Evolutionary conservation across 2,113 vertebrate species (phyloP).

Genomic region (Furnarius figulus): DNA sequence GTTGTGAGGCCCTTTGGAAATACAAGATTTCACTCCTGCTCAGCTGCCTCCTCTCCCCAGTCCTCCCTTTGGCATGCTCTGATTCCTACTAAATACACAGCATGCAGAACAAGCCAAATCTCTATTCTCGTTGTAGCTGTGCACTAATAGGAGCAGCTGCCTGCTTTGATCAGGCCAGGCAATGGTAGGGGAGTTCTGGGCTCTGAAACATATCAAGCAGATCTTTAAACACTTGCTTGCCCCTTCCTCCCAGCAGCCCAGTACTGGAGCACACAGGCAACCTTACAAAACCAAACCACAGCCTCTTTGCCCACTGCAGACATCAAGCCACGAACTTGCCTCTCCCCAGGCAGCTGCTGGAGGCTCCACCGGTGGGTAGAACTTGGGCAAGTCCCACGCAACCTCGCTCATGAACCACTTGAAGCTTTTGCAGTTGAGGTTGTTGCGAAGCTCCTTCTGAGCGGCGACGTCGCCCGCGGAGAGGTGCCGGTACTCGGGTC

Average conservation of each 20-base stretch:
- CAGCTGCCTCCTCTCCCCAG: background rate
- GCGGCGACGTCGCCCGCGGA: slow-evolving; percentile 86
- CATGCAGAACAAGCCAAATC: background rate
- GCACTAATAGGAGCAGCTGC: background rate
- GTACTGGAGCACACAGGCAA: background rate
- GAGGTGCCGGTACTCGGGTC: slow-evolving; percentile 95
- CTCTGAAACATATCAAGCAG: background rate
- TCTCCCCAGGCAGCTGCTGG: slow-evolving; percentile 94
- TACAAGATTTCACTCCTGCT: background rate
- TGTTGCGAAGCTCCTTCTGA: slow-evolving; percentile 89
- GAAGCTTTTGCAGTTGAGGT: slow-evolving; percentile 89
- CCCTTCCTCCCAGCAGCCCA: background rate
- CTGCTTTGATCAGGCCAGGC: background rate
- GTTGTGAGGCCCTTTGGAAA: background rate
- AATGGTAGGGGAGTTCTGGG: background rate
- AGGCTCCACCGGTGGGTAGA: slow-evolving; percentile 95
- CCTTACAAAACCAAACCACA: background rate
- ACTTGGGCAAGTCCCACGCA: slow-evolving; percentile 94
- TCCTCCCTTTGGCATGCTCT: background rate
- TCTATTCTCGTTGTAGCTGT: background rate
- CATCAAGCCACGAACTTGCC: slow-evolving; percentile 71
- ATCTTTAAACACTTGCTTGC: background rate
- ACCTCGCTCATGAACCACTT: slow-evolving; percentile 96
- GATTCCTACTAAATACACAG: background rate
- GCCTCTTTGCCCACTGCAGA: background rate